These are phyloP conservation scores for Rhamnusium bicolor DNA, from an alignment of 2,888 invertebrate genomes.

Conservation along the genomic window DNA sequence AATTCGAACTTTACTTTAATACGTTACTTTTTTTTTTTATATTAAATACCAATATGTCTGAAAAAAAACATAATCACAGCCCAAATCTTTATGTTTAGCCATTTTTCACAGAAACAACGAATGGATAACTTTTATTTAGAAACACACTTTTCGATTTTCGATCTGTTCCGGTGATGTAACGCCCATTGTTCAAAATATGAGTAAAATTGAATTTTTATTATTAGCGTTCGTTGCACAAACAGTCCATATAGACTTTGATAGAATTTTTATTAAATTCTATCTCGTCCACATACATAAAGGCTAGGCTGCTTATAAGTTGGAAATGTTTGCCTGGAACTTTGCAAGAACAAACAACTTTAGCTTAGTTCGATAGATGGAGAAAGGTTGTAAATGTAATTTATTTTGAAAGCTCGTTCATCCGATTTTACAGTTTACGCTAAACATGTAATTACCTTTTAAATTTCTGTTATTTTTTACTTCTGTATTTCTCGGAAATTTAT, in stretches of 20 bases:
- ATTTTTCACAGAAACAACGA: too few relatives aligned
- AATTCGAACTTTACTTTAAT: too few relatives aligned
- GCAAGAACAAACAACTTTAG: slow-evolving; percentile 32
- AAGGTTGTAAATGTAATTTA: slow-evolving; percentile 35
- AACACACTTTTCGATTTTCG: not conserved
- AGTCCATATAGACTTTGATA: slow-evolving; percentile 45
- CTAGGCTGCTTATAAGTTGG: not conserved
- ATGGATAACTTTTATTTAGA: not conserved
- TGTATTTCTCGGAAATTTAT: slow-evolving; percentile 8
- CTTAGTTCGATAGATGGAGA: not conserved
- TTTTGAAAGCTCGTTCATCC: slow-evolving; percentile 16
- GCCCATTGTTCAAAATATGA: slow-evolving; percentile 35
- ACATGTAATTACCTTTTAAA: slow-evolving; percentile 7
- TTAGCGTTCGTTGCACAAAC: slow-evolving; percentile 42
- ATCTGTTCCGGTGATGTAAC: not conserved
- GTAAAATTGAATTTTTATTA: slow-evolving; percentile 44
- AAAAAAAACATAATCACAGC: too few relatives aligned
- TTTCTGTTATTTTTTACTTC: not conserved
- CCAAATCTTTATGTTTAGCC: too few relatives aligned
- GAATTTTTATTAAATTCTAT: slow-evolving; percentile 47
- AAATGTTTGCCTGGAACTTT: slow-evolving; percentile 14
- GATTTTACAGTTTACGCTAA: slow-evolving; percentile 13
- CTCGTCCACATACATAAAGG: slow-evolving; percentile 29
- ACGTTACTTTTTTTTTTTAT: too few relatives aligned
- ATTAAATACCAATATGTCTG: too few relatives aligned